These are phyloP conservation scores for Burhinus oedicnemus DNA, from an alignment of 2,113 vertebrate species.

Conservation along the genomic window DNA sequence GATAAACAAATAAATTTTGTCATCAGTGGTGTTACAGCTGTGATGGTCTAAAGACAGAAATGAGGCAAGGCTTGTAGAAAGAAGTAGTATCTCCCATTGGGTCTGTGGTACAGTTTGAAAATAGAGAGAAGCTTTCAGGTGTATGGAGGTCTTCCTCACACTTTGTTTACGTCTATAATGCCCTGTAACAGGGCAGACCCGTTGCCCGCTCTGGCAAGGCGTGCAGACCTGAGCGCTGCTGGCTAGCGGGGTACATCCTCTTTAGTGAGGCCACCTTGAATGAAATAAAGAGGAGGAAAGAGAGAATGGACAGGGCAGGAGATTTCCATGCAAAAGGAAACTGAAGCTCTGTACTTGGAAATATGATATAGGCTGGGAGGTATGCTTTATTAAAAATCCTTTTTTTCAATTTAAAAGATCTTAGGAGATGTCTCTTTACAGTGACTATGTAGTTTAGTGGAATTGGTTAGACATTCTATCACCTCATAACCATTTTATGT, in stretches of 20 bases:
- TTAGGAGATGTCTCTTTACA: not conserved
- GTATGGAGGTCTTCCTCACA: not conserved
- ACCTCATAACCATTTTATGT: not conserved
- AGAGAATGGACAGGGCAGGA: not conserved
- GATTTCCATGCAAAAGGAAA: not conserved
- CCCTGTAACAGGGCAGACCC: not conserved
- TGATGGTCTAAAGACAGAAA: not conserved
- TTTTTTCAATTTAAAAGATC: not conserved
- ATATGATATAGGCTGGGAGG: not conserved
- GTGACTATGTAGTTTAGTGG: not conserved
- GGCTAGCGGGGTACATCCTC: not conserved
- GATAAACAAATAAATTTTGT: not conserved
- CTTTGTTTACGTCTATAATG: not conserved
- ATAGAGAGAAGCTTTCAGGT: not conserved
- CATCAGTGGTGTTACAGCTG: not conserved
- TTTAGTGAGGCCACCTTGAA: not conserved
- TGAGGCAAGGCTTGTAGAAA: not conserved
- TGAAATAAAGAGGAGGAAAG: not conserved
- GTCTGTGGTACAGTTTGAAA: not conserved
- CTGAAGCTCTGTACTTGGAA: not conserved
- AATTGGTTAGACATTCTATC: not conserved
- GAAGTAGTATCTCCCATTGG: not conserved
- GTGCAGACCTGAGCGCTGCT: not conserved
- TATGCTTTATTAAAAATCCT: not conserved
- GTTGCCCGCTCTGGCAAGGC: not conserved